phyloP scores from a whole-genome alignment of 2,113 vertebrate species.

The Hucho hucho region DNA sequence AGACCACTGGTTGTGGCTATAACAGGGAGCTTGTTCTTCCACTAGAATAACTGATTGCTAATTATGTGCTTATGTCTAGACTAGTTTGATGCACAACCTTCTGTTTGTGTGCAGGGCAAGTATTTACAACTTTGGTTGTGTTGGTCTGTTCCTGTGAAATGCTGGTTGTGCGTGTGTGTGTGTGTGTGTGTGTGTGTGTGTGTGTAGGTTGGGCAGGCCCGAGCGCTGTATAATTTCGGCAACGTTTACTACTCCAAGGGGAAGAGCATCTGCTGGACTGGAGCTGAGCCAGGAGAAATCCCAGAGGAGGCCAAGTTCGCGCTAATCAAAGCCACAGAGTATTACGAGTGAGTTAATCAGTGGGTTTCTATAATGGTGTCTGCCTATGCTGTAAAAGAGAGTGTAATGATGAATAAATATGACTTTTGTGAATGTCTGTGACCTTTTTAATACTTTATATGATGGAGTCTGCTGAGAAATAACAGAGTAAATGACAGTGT shows the following conservation, averaged over 20 bases:
- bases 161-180: slow-evolving; percentile 43
- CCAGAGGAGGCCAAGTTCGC: slow-evolving; percentile 87
- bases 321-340: slow-evolving; percentile 88
- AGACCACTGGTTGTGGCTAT: background rate
- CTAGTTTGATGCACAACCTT: slow-evolving; percentile 39
- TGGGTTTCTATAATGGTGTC: too few relatives aligned
- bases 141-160: slow-evolving; percentile 49
- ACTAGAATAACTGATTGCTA: slow-evolving; percentile 8
- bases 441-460: too few relatives aligned
- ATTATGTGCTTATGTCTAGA: slow-evolving; percentile 22
- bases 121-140: slow-evolving; percentile 62
- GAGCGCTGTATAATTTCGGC: slow-evolving; percentile 96
- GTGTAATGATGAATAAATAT: too few relatives aligned
- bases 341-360: slow-evolving; percentile 87
- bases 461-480: too few relatives aligned
- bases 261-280: slow-evolving; percentile 87
- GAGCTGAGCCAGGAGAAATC: slow-evolving; percentile 88
- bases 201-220: slow-evolving; percentile 91
- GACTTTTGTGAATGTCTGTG: too few relatives aligned
- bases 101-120: slow-evolving; percentile 33
- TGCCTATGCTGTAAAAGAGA: too few relatives aligned
- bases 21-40: slow-evolving; percentile 18
- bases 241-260: slow-evolving; percentile 96
- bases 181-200: slow-evolving; percentile 25
- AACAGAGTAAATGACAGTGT: too few relatives aligned